Percentiles rank a stretch among this genome's conserved stretches.
Conservation (phyloP, 2,888 invertebrate genomes). For the Danaus chrysippus region DNA sequence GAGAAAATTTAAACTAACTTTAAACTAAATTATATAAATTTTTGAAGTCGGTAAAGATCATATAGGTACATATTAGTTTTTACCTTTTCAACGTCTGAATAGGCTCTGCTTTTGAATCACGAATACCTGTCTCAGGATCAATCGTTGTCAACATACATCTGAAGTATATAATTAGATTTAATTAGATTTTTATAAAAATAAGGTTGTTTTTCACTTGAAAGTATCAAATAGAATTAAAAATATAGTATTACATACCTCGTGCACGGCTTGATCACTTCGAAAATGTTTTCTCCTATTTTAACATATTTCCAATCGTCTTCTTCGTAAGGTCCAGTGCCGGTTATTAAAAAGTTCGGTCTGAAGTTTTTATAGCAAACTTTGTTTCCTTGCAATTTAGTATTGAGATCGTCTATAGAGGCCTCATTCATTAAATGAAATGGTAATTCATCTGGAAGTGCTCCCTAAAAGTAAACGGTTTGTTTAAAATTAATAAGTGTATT, state of each 20-base stretch:
- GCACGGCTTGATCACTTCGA: conserved; percentile 82
- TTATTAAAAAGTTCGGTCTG: conserved; percentile 84
- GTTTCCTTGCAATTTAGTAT: conserved; percentile 71
- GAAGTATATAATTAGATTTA: not conserved
- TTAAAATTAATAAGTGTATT: not conserved
- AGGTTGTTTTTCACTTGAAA: not conserved
- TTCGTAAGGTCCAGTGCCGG: conserved; percentile 77
- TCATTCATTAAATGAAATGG: conserved; percentile 48
- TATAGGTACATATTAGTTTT: conserved; percentile 11
- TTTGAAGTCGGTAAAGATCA: too few species aligned
- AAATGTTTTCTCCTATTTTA: conserved; percentile 81
- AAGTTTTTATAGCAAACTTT: conserved; percentile 77
- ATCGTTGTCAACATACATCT: conserved; percentile 86
- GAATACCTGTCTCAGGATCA: conserved; percentile 82
- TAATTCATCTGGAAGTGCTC: conserved; percentile 82
- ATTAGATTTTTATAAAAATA: not conserved
- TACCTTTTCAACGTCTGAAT: conserved; percentile 83
- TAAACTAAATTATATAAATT: too few species aligned
- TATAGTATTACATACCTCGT: conserved; percentile 65
- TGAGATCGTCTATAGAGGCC: conserved; percentile 83
- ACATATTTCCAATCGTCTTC: conserved; percentile 86
- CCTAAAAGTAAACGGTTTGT: conserved; percentile 68
- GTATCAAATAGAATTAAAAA: not conserved
- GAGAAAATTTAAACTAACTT: too few species aligned
- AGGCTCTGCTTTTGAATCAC: conserved; percentile 80